phyloP scores from a whole-genome alignment of 2,888 invertebrate species.

The Lypha dubia region DNA sequence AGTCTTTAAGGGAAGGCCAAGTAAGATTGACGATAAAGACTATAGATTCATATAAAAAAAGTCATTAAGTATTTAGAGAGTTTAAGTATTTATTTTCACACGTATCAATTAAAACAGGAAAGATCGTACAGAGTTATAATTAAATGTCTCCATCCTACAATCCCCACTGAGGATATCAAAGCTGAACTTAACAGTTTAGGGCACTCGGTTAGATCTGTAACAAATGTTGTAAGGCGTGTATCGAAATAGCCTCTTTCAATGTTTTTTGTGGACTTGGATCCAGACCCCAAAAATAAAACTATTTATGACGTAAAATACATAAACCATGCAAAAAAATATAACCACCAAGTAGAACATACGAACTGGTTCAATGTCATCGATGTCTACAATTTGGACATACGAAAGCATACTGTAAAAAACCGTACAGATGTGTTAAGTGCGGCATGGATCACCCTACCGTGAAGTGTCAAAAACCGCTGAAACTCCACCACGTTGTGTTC shows the following conservation, averaged over 20 bases:
- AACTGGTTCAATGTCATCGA: background rate
- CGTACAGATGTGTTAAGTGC: background rate
- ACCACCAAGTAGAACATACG: background rate
- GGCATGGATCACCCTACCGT: background rate
- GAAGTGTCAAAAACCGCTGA: background rate
- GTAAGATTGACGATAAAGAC: background rate
- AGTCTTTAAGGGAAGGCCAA: background rate
- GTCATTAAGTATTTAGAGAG: background rate
- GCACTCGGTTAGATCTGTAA: background rate
- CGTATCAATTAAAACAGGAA: conserved; percentile 15
- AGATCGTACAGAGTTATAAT: background rate
- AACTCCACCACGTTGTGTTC: background rate
- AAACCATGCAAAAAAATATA: background rate
- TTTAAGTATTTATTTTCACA: background rate
- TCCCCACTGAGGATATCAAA: background rate
- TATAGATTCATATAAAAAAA: background rate
- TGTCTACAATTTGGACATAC: background rate
- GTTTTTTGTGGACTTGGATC: background rate
- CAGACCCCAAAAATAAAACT: background rate
- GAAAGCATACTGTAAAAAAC: background rate
- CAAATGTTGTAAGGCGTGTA: background rate
- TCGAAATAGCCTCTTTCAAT: background rate
- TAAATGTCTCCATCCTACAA: conserved; percentile 6
- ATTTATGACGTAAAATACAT: background rate
- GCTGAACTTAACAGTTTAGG: background rate